phyloP scores from a whole-genome alignment of 2,113 vertebrate species.

The Myiopsitta monachus region DNA sequence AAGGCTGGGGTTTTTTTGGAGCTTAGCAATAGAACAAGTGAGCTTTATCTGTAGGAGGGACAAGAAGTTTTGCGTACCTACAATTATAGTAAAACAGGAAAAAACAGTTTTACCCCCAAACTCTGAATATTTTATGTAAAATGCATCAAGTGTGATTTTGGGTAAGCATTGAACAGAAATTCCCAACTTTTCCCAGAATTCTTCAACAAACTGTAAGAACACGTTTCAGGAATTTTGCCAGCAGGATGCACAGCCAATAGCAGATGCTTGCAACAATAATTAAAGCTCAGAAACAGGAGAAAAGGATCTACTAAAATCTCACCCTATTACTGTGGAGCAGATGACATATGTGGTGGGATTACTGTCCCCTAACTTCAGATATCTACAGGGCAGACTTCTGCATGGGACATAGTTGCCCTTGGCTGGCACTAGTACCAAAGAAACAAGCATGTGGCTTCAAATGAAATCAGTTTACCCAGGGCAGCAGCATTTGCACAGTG shows the following conservation, averaged over 20 bases:
- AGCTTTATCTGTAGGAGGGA: not conserved
- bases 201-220: not conserved
- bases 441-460: accelerated
- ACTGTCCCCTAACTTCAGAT: not conserved
- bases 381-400: not conserved
- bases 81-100: not conserved
- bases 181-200: not conserved
- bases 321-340: not conserved
- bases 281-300: not conserved
- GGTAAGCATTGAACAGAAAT: not conserved
- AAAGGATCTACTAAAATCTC: not conserved
- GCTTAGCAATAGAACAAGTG: not conserved
- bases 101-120: not conserved
- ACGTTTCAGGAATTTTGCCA: not conserved
- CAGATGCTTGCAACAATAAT: not conserved
- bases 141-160: not conserved
- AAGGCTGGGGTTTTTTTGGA: not conserved
- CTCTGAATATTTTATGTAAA: not conserved
- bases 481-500: not conserved
- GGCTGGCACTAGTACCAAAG: not conserved
- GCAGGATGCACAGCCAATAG: not conserved
- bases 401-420: not conserved
- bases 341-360: not conserved
- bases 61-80: not conserved
- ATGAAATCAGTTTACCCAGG: not conserved